Conservation (phyloP, 64 coral and sea anemone species). For the Pachyseris speciosa region DNA sequence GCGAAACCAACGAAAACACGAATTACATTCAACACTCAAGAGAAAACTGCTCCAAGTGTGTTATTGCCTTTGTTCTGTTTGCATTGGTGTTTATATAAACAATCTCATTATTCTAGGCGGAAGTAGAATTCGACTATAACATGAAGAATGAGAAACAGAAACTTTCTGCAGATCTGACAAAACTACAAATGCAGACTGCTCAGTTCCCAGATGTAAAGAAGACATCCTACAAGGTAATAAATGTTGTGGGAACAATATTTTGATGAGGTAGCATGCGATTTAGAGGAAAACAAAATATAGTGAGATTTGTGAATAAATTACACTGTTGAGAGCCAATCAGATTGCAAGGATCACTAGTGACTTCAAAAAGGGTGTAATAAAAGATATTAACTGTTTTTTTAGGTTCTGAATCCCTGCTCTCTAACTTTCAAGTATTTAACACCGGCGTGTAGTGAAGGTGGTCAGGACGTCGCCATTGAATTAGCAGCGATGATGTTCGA, state of each 20-base stretch:
- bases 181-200: constrained; percentile 79
- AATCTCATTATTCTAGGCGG: constrained; percentile 51
- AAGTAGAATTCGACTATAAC: constrained; percentile 83
- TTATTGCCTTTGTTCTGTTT: no score
- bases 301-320: no score
- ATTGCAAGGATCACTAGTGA: no score
- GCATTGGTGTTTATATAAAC: no score
- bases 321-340: no score
- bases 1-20: no score
- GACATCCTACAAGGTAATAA: constrained; percentile 88
- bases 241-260: no score
- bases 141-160: constrained; percentile 71
- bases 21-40: no score
- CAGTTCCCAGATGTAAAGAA: constrained; percentile 80
- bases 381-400: neutral
- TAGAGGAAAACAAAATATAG: no score
- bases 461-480: constrained; percentile 68
- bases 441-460: constrained; percentile 64
- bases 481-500: constrained; percentile 79
- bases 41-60: no score
- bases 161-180: constrained; percentile 57
- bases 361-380: no score
- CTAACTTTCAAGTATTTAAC: constrained; percentile 74
- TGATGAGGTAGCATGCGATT: neutral
- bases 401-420: constrained; percentile 86